A percentile compares a stretch with the other conserved stretches of the same genome.
These are phyloP conservation scores for Dinocampus coccinellae DNA, from an alignment of 2,888 invertebrate species.

Conservation along the genomic window DNA sequence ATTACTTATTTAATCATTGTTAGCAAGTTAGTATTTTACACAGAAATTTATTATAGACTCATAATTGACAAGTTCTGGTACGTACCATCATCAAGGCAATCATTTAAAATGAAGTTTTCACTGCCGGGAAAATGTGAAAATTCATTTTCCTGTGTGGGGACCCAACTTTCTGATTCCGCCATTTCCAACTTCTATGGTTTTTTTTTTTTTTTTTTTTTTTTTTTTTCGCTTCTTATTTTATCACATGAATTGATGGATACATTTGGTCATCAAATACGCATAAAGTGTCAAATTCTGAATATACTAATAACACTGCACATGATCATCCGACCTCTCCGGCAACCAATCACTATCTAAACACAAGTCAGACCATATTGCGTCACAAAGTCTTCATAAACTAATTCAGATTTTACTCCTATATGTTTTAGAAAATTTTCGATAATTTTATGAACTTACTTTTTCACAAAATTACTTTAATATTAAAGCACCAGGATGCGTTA, in stretches of 20 bases:
- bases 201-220: conserved; percentile 22
- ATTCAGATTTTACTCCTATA: conserved; percentile 1
- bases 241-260: conserved; percentile 61
- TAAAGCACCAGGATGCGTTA: too few species aligned
- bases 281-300: conserved; percentile 54
- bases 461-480: too few species aligned
- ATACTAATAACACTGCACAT: conserved; percentile 53
- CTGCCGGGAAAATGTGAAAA: conserved; percentile 68
- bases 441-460: too few species aligned
- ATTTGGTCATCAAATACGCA: conserved; percentile 56
- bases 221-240: conserved; percentile 26
- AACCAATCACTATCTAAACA: conserved; percentile 73
- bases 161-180: conserved; percentile 64
- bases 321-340: conserved; percentile 56
- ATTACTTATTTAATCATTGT: too few species aligned
- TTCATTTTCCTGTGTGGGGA: conserved; percentile 62
- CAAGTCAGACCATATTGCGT: conserved; percentile 77
- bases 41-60: background rate
- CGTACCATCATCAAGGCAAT: conserved; percentile 78
- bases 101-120: conserved; percentile 77
- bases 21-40: background rate
- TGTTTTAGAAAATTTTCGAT: too few species aligned
- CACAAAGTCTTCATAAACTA: conserved; percentile 53
- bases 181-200: conserved; percentile 50
- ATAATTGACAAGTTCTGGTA: too few species aligned